These are phyloP conservation scores for Hozukius guyotensis DNA, from an alignment of 2,797 vertebrate genomes.

Conservation along the genomic window DNA sequence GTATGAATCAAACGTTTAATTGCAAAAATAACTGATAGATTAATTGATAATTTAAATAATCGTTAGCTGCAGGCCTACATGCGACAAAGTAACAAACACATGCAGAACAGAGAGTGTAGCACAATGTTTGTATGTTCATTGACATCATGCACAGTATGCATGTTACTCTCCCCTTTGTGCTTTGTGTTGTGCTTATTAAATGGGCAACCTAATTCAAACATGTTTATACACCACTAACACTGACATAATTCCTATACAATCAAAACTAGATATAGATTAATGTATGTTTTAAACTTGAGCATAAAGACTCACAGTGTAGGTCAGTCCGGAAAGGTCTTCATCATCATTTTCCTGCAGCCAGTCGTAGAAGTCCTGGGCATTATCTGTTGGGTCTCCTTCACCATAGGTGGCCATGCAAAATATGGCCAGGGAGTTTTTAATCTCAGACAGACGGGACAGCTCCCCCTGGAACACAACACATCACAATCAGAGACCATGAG, in stretches of 20 bases:
- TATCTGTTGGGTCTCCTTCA: slow-evolving; percentile 97
- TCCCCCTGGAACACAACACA: slow-evolving; percentile 82
- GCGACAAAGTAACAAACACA: neutral
- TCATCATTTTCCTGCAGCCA: slow-evolving; percentile 94
- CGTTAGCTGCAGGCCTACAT: neutral
- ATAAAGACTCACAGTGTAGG: slow-evolving; percentile 87
- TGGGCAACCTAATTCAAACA: neutral
- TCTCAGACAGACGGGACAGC: slow-evolving; percentile 89
- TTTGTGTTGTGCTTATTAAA: neutral
- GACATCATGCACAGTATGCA: neutral
- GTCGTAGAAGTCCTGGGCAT: slow-evolving; percentile 98
- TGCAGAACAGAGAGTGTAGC: neutral
- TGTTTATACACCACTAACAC: neutral
- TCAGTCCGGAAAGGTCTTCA: slow-evolving; percentile 88
- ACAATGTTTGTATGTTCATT: neutral
- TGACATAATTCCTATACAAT: neutral
- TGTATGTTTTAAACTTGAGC: neutral
- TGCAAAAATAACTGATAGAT: too few species aligned
- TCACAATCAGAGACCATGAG: neutral
- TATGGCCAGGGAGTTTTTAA: slow-evolving; percentile 91
- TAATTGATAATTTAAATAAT: neutral
- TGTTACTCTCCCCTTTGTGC: neutral
- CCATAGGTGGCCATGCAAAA: slow-evolving; percentile 99
- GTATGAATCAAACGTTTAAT: neutral
- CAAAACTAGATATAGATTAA: neutral